Conservation (phyloP, 2,797 vertebrate species). For the Oreonectes daqikongensis region DNA sequence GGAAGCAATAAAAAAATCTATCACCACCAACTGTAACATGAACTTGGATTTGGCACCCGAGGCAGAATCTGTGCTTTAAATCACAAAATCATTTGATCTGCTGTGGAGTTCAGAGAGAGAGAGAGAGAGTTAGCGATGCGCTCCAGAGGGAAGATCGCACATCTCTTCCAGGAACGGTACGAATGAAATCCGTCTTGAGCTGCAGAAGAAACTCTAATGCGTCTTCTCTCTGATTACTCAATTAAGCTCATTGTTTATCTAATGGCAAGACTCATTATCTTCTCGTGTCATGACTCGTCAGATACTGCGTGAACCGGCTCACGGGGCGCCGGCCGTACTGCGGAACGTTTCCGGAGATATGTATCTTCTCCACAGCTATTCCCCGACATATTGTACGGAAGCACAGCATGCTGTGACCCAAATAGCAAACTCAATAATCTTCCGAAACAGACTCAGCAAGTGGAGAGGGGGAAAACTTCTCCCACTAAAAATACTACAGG, state of each 20-base stretch:
- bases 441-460: constrained; percentile 55
- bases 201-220: constrained; percentile 57
- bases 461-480: constrained; percentile 46
- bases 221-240: constrained; percentile 54
- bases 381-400: constrained; percentile 48
- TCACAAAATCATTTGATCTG: constrained; percentile 55
- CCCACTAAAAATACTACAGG: constrained; percentile 54
- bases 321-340: constrained; percentile 16
- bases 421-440: constrained; percentile 65
- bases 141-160: constrained; percentile 39
- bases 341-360: constrained; percentile 47
- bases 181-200: constrained; percentile 47
- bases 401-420: constrained; percentile 59
- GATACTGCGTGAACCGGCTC: background rate
- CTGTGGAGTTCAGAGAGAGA: constrained; percentile 23
- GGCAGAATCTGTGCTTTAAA: constrained; percentile 41
- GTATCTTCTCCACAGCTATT: constrained; percentile 49
- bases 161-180: constrained; percentile 45
- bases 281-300: constrained; percentile 44
- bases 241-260: constrained; percentile 60
- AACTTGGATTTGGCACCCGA: constrained; percentile 49
- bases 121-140: constrained; percentile 32
- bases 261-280: constrained; percentile 58
- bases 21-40: constrained; percentile 45
- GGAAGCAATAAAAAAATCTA: constrained; percentile 46